Base-by-base conservation (phyloP, 1,140 invertebrate species). In the Caenorhabditis inopinata region DNA sequence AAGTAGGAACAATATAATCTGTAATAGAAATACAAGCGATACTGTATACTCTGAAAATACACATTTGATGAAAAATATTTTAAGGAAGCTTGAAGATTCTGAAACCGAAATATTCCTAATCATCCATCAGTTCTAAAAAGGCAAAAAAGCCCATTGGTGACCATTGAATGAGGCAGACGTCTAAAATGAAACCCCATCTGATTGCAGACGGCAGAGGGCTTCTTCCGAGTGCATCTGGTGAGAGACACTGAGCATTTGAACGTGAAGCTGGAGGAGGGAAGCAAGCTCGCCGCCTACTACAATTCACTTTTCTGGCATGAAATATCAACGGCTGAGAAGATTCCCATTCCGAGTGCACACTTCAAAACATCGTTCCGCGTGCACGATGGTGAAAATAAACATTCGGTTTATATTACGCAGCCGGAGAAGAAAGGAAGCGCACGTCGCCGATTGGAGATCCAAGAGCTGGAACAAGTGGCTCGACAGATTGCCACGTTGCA, bases 251-350 rank as follows among this genome's bases (percentile, higher is more conserved):
- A 68, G 21, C 11, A 68, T 68, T 3, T 68, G 29, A 68, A 38
- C 16, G 58, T 68, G 32, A 35, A 68, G 38, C 25, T 68, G 32
- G 58, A 68, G 58, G 58, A 68, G 32, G 58, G 58, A 38, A 68
- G 58, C 58, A 68, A 68, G 58, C 58, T 68, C 11, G 58, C 58
- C 58, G 58, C 58, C 58, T 68, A 68, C 58, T 68, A 68, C 58
- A 68, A 68, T 68, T 68, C 58, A 2, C 58, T 68, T 42, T 68
- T 68, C 58, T 68, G 58, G 58, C 58, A 68, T 68, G 58, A 68
- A 21, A 68, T 68, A 18, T 68, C 58, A 21, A 68, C 58, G 58
- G 29, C 32, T 42, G 58, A 68, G 32, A 68, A 68, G 58, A 38
- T 68, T 42, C n/a, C 58, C 3, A 42, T 68, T 38, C 32, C 58